Percentiles rank a stretch among this genome's conserved stretches.
phyloP scores from a whole-genome alignment of 2,797 vertebrate genomes.

The Anableps anableps region DNA sequence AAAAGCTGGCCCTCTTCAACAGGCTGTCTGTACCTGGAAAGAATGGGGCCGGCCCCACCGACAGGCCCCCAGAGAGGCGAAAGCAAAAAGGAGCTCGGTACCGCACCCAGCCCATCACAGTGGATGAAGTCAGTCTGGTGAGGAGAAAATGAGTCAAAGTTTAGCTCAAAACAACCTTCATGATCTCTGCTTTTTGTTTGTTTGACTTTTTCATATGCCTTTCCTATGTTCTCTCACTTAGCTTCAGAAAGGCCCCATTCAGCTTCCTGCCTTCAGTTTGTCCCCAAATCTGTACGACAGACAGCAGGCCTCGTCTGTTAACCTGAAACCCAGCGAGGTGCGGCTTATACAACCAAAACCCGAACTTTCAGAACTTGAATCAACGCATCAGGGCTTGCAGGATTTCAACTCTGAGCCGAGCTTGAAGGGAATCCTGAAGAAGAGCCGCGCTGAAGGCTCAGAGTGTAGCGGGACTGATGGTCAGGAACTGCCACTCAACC shows the following conservation, averaged over 20 bases:
- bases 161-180: too few species aligned
- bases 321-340: constrained; percentile 81
- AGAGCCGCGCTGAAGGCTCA: constrained; percentile 55
- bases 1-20: constrained; percentile 85
- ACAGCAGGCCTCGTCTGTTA: constrained; percentile 78
- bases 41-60: constrained; percentile 24
- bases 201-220: not conserved
- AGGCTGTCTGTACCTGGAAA: constrained; percentile 76
- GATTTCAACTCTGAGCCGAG: constrained; percentile 54
- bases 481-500: constrained; percentile 20
- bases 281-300: constrained; percentile 74
- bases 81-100: constrained; percentile 83
- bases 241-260: constrained; percentile 78
- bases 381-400: constrained; percentile 37
- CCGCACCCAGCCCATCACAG: constrained; percentile 84
- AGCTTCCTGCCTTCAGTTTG: constrained; percentile 76
- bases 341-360: constrained; percentile 57
- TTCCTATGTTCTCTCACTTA: constrained; percentile 25
- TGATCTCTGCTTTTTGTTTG: not conserved
- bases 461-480: constrained; percentile 42
- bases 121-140: constrained; percentile 82
- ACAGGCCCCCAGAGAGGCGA: constrained; percentile 69
- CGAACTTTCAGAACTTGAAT: constrained; percentile 17
- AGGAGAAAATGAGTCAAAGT: constrained; percentile 25
- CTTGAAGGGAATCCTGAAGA: constrained; percentile 82